A percentile compares a stretch with the other conserved stretches of the same genome.
phyloP scores from a whole-genome alignment of 2,888 invertebrate species.

The Callinectes sapidus region DNA sequence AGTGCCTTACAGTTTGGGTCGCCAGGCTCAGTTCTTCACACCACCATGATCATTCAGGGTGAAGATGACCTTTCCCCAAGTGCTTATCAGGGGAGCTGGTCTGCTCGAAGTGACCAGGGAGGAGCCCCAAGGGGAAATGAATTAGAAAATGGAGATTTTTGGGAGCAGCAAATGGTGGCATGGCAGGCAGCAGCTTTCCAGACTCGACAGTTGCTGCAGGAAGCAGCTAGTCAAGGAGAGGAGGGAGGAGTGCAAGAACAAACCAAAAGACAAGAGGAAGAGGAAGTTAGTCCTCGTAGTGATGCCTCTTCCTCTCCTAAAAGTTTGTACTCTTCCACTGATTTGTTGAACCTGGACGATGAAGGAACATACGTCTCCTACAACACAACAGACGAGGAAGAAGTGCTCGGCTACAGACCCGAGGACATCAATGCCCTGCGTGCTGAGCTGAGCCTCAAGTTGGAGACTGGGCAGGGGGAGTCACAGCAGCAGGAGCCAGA shows the following conservation, averaged over 20 bases:
- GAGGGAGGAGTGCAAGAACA: conserved; percentile 30
- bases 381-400: conserved; percentile 70
- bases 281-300: conserved; percentile 50
- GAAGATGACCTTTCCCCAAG: conserved; percentile 60
- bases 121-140: conserved; percentile 52
- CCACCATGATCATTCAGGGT: conserved; percentile 33
- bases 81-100: conserved; percentile 54
- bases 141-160: conserved; percentile 74
- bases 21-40: background rate
- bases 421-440: conserved; percentile 70
- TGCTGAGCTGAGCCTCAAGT: conserved; percentile 69
- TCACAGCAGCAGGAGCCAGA: conserved; percentile 42
- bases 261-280: conserved; percentile 46
- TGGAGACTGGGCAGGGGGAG: conserved; percentile 48
- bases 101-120: conserved; percentile 56
- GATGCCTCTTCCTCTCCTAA: conserved; percentile 56
- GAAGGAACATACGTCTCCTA: conserved; percentile 71
- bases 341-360: conserved; percentile 57
- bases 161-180: conserved; percentile 73
- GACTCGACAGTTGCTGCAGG: conserved; percentile 71
- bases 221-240: conserved; percentile 59
- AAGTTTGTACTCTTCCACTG: conserved; percentile 61
- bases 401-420: conserved; percentile 67
- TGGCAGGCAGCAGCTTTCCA: conserved; percentile 73
- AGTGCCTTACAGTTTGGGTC: conserved; percentile 5